Evolutionary conservation across 1,140 invertebrate genomes (phyloP), one percentile per base, ranked within the genome.

Genomic region (Drosophila erecta): DNA sequence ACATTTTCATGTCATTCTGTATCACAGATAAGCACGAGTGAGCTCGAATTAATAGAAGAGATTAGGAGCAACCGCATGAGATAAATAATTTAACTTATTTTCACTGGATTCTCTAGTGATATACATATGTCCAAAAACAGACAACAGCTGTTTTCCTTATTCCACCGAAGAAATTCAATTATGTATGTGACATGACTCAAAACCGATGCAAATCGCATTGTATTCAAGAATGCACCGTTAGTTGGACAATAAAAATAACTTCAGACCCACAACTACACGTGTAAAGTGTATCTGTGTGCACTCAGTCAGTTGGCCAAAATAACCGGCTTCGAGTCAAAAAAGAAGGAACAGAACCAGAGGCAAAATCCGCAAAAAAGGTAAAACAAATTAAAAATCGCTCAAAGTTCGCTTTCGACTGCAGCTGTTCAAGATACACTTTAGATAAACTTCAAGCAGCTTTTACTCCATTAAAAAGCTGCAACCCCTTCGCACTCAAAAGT

Each of bases 171-270:
- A 58, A 8, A 58, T 11, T 4, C 15, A 22, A 3, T 12, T 14
- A 40, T 15, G 15, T 14, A 40, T 15, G 15, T 24, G 49, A 43
- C 30, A 71, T 80, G 81, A 76, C 56, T 81, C 64, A 77, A 81
- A 71, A 55, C 47, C 27, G n/a, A 46, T 46, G 44, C 22, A 12
- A 49, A 73, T 41, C 61, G 43, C 27, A 15, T 54, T 17, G 38
- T 62, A 44, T 43, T 38, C 14, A 35, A 35, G 71, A 76, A 86
- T 86, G 81, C 77, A 83, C 81, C 81, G 80, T 84, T 84, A 84
- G 69, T 57, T 43, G 60, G 35, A 51, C 46, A 65, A 61, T 44
- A 15, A 57, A 60, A 71, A 54, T 49, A 51, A 58, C 43, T 35
- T 6, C 27, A 37, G 33, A 10, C 17, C 51, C 27, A 33, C 47